Conservation (phyloP, 2,797 vertebrate genomes). For the Taeniopygia guttata region DNA sequence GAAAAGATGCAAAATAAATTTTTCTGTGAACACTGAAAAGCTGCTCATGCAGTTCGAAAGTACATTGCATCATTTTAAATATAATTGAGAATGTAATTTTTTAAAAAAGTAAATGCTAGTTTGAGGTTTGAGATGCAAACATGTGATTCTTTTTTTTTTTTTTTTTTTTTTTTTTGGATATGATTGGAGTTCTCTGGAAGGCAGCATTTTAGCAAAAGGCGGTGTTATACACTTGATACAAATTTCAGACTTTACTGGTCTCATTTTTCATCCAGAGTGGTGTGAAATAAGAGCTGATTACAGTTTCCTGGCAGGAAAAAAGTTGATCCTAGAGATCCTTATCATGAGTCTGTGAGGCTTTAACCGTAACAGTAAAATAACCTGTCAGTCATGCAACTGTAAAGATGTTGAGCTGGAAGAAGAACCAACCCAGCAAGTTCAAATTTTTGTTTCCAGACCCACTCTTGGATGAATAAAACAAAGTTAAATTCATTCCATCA, state of each 20-base stretch:
- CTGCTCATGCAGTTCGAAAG: background rate
- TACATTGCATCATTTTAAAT: background rate
- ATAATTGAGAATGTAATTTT: background rate
- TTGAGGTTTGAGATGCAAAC: background rate
- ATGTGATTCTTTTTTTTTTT: background rate
- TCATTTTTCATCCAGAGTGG: constrained; percentile 30
- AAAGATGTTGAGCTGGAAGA: constrained; percentile 16
- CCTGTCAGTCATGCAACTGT: constrained; percentile 5
- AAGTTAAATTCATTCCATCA: background rate
- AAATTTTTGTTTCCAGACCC: constrained; percentile 19
- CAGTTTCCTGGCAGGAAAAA: constrained; percentile 39
- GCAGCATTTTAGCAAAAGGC: background rate
- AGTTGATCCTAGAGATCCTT: constrained; percentile 33
- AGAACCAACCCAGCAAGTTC: background rate
- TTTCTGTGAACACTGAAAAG: background rate
- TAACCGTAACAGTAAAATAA: constrained; percentile 33
- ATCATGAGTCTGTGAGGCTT: background rate
- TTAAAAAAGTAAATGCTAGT: background rate
- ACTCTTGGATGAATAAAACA: background rate
- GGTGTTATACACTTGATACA: background rate
- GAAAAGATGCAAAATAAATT: background rate
- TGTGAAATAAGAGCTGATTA: constrained; percentile 40
- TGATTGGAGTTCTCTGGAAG: background rate
- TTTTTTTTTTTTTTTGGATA: background rate
- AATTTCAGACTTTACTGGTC: background rate